Evolutionary conservation across 1,140 invertebrate species (phyloP).

Genomic region (Drosophila nannoptera): DNA sequence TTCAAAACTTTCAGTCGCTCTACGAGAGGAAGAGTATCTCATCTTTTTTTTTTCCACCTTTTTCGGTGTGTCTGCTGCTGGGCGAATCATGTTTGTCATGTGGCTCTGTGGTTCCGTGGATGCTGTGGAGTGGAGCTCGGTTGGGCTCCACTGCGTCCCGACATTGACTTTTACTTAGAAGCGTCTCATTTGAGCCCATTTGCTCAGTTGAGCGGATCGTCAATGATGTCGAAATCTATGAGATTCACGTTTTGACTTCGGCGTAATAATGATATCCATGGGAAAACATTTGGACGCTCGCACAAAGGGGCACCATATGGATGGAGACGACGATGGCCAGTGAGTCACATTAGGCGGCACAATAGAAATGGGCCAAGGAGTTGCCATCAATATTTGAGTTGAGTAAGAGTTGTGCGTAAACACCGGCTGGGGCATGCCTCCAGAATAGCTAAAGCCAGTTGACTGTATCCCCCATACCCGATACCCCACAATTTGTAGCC

Average conservation of each 20-base stretch:
- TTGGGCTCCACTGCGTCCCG: slow-evolving; percentile 15
- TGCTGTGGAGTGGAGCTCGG: slow-evolving; percentile 9
- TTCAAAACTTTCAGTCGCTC: slow-evolving; percentile 31
- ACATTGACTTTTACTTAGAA: slow-evolving; percentile 61
- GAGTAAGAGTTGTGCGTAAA: slow-evolving; percentile 27
- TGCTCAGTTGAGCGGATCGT: slow-evolving; percentile 66
- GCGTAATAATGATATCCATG: slow-evolving; percentile 72
- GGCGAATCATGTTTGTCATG: slow-evolving; percentile 69
- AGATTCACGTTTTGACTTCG: slow-evolving; percentile 30
- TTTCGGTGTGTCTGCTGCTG: slow-evolving; percentile 4
- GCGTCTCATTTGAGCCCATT: slow-evolving; percentile 44
- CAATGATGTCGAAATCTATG: slow-evolving; percentile 66
- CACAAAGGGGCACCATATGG: slow-evolving; percentile 15
- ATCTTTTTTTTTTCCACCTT: slow-evolving; percentile 16
- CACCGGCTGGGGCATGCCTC: slow-evolving; percentile 9
- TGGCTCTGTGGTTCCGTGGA: slow-evolving; percentile 22
- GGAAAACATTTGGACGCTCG: slow-evolving; percentile 49
- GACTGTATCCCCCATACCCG: slow-evolving; percentile 66
- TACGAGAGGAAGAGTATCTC: no score
- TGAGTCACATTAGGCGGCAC: slow-evolving; percentile 28
- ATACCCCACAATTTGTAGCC: slow-evolving; percentile 68
- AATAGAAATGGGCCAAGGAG: slow-evolving; percentile 5
- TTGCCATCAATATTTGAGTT: slow-evolving; percentile 46
- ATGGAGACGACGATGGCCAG: slow-evolving; percentile 4
- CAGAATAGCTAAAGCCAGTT: slow-evolving; percentile 44